Base-by-base conservation (phyloP, 2,797 vertebrate genomes). In the Microctenopoma stevenorrisi region DNA sequence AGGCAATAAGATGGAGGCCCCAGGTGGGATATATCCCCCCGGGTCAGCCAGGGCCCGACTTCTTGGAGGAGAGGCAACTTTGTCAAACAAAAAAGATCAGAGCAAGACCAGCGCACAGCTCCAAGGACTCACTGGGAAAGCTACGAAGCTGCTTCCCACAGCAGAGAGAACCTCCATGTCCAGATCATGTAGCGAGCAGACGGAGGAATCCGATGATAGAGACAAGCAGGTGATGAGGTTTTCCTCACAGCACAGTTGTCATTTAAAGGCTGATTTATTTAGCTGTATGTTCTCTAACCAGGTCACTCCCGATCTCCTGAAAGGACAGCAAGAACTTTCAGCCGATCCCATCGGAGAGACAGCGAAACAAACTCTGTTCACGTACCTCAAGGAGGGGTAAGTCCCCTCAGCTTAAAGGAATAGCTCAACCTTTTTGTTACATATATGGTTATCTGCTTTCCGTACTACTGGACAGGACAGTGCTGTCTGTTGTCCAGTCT, bases 241-340 rank as follows among this genome's bases (percentile, higher is more conserved):
- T 8, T 40, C 2, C 52, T 47, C 1, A 5, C 52, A 63, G 30
- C 44, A 51, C 33, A 26, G 49, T 18, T 28, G 7, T 53, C 37
- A 52, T 65, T 54, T 22, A 63, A 74, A 74, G 55, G 50, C 26
- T 66, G 49, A 75, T 72, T 84, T 91, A 67, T 86, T 86, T 62
- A 33, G 68, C 38, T 51, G 50, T 78, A 59, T 84, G 33, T 88
- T 79, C 59, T 46, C 53, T 88, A 75, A 92, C 84, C 88, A 99
- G 97, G 95, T 92, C 55, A 98, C 97, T 68, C 97, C 97, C 44
- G 98, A 99, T 92, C 95, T 99, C 81, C 91, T 99, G 85, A 97
- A 95, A 93, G 98, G 96, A 82, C 96, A 95, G 86, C 95, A 96
- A 81, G 94, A 96, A 76, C 87, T 96, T 71, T 91, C 94, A 44